Conservation (phyloP, 2,888 invertebrate genomes). For the Apotomis capreana region DNA sequence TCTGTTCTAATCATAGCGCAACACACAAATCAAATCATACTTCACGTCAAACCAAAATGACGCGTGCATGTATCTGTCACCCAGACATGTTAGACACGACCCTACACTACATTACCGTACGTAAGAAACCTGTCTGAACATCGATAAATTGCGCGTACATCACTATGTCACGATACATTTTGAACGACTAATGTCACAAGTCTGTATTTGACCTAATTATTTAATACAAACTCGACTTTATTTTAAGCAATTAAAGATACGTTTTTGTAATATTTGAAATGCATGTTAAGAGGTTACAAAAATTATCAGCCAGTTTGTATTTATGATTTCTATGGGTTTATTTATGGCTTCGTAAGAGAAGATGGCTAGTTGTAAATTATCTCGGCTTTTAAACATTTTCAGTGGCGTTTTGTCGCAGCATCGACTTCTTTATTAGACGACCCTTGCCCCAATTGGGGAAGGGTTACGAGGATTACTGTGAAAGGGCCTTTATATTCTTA, state of each 20-base stretch:
- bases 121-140: slow-evolving; percentile 48
- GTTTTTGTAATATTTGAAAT: not conserved
- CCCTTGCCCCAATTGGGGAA: slow-evolving; percentile 48
- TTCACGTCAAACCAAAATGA: slow-evolving; percentile 5
- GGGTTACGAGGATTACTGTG: slow-evolving; percentile 61
- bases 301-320: not conserved
- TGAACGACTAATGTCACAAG: slow-evolving; percentile 45
- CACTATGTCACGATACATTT: slow-evolving; percentile 68
- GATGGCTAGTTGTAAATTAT: slow-evolving; percentile 72
- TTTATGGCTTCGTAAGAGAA: slow-evolving; percentile 73
- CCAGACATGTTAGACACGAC: slow-evolving; percentile 54
- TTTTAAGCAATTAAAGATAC: not conserved
- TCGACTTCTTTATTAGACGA: slow-evolving; percentile 54
- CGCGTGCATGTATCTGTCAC: slow-evolving; percentile 50
- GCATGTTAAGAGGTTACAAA: not conserved
- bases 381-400: slow-evolving; percentile 63
- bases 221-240: not conserved
- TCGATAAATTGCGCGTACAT: slow-evolving; percentile 71
- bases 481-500: slow-evolving; percentile 50
- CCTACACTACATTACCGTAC: slow-evolving; percentile 46
- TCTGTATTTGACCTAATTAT: not conserved
- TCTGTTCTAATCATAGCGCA: slow-evolving; percentile 3
- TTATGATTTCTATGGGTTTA: slow-evolving; percentile 73
- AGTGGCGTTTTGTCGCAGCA: slow-evolving; percentile 59
- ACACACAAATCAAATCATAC: slow-evolving; percentile 25